Base-by-base conservation (phyloP, 2,888 invertebrate genomes). In the Dryococelus australis region DNA sequence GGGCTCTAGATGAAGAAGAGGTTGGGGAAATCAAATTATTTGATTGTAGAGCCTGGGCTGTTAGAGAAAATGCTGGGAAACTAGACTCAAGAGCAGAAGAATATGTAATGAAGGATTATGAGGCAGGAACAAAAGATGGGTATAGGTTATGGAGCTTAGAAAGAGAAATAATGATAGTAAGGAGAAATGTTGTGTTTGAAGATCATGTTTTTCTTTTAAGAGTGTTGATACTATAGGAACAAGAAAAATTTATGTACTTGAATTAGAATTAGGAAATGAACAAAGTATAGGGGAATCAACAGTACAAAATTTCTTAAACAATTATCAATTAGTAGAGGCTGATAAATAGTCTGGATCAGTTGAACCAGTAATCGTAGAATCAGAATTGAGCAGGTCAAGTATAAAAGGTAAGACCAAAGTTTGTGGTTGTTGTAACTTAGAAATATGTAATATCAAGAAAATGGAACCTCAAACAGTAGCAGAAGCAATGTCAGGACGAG, bases 51-150 rank as follows among this genome's bases (percentile, higher is more conserved):
- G 87, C 35, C 10, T 87, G 53, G 12, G 13, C 85, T n/a, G 0
- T 47, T 47, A 43, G 27, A 27, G 4, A 78, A n/a, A 78, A 78
- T 24, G 81, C 43, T 0, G 79, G 80, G 26, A 87, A 85, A 35
- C 65, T 87, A 65, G 65, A 87, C 26, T 27, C 51, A n/a, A 87
- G 84, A n/a, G 87, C 26, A 43, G 84, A 24, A 35, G 51, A 87
- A 43, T 87, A 85, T 26, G 65, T 87, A 20, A 85, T 87, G 24
- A 20, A 85, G 85, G 87, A 79, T 26, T 85, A 85, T 84, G 85
- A 51, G 65, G 28, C 84, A n/a, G 85, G 85, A 35, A 78, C 85
- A 12, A 53, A 87, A 35, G 35, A 35, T 35, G 35, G 35, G 35
- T 10, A 53, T 84, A 24, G 12, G 26, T n/a, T 47, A 47, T 47